Conservation (phyloP, 2,113 vertebrate genomes). For the cat (Felis catus) region F.catus_Fca126_mat1.0 CM031424.1:8300501-8301000, state of each 20-base stretch:
- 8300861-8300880: fast-evolving
- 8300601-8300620: not conserved
- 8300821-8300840: constrained; percentile 40
- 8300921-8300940: fast-evolving
- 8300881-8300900: fast-evolving
- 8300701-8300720: not conserved
- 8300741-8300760: constrained; percentile 47
- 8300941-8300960: not conserved
- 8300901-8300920: fast-evolving
- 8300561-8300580: not conserved
- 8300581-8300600: not conserved
- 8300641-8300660: not conserved
- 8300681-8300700: not conserved
- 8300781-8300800: constrained; percentile 45
- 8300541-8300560: not conserved
- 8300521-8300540: not conserved
- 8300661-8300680: not conserved
- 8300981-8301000: fast-evolving
- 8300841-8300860: constrained; percentile 19
- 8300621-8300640: not conserved
- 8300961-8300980: fast-evolving
- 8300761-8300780: not conserved
- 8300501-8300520: too few species aligned
- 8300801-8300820: not conserved
- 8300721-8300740: constrained; percentile 49